Base-by-base conservation (phyloP, 1,140 invertebrate genomes). In the Druon quercuslanigerum region DNA sequence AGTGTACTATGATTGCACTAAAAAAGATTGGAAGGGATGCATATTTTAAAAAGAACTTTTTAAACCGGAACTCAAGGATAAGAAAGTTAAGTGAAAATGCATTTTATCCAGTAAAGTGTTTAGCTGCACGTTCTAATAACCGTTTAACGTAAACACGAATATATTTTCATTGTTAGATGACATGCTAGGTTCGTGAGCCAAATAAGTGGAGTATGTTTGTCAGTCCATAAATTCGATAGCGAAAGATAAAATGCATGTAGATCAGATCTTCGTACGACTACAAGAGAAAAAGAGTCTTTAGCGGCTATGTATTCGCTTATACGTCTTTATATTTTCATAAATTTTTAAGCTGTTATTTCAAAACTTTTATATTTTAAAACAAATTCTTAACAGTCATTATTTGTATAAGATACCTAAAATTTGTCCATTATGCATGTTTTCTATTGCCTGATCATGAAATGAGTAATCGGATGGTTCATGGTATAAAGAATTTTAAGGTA, bases 191-290 rank as follows among this genome's bases (percentile, higher is more conserved):
- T 40, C 16, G 6, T 40, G 7, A 66, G 60, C n/a, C 14, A n/a
- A 40, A 7, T 25, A 8, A 40, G 13, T n/a, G 5, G n/a, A 14
- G 25, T 40, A 66, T 40, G 40, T 66, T 66, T 40, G 60, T 66
- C 60, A 66, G 60, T 66, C 60, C 13, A 16, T 66, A 66, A 66
- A 66, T 66, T 66, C 60, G 25, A 66, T 25, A 66, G 60, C 11
- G 16, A 66, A 66, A 66, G 60, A 40, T 33, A 33, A 66, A 66
- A 66, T 57, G 19, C 13, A 46, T 66, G 60, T 66, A 33, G 25
- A 40, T 40, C 25, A 66, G 40, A 66, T 66, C 25, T 33, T 66
- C 46, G 60, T 46, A 16, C 14, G 60, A 66, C n/a, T 66, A 16
- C 2, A 66, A 66, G n/a, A 40, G 60, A 33, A 40, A 40, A 20